phyloP scores from a whole-genome alignment of 1,140 invertebrate species.

The Paraescarpia echinospica region DNA sequence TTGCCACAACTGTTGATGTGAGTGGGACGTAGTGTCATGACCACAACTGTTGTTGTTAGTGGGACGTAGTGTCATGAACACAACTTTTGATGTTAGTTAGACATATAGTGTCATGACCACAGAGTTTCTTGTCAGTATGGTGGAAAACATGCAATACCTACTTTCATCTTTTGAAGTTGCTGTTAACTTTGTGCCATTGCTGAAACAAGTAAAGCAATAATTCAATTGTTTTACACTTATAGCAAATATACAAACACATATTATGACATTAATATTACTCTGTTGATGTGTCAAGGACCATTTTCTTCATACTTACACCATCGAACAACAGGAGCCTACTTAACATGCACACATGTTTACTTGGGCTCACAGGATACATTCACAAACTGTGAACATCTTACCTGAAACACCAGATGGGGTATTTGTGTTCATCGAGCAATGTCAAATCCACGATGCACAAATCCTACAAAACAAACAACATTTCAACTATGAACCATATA shows the following conservation, averaged over 20 bases:
- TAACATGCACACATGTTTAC: not conserved
- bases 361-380: not conserved
- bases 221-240: too few species aligned
- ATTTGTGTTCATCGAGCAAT: slow-evolving; percentile 10
- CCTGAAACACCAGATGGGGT: slow-evolving; percentile 13
- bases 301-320: not conserved
- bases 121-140: too few species aligned
- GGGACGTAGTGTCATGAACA: too few species aligned
- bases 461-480: not conserved
- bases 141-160: not conserved
- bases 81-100: too few species aligned
- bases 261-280: not conserved
- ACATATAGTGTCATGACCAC: too few species aligned
- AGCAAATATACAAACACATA: too few species aligned
- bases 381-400: not conserved
- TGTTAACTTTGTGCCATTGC: not conserved
- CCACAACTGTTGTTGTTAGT: too few species aligned
- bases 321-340: too few species aligned
- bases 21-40: too few species aligned
- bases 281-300: not conserved
- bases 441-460: slow-evolving; percentile 18
- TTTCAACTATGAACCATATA: not conserved
- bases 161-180: not conserved
- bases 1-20: too few species aligned
- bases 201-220: not conserved